Base-by-base conservation (phyloP, 1,140 invertebrate species). In the Drosophila sp. region DNA sequence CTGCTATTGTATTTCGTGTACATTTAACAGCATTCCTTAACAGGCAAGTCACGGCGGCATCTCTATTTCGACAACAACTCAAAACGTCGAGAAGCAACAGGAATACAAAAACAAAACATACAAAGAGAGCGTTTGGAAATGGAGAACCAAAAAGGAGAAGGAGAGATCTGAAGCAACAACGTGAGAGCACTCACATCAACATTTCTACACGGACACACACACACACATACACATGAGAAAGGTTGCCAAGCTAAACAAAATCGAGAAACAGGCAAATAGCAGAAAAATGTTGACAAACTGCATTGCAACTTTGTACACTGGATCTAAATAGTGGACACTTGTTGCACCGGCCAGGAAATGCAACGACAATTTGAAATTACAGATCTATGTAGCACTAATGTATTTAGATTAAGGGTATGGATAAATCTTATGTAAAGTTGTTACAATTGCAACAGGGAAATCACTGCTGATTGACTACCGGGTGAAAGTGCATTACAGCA, bases 261-360 rank as follows among this genome's bases (percentile, higher is more conserved):
- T 23, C 54, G 29, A 56, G 29, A 58, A 58, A 38, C 17, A 58
- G 32, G 32, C 32, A 58, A 35, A 10, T 29, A 23, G 17, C 17
- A 58, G 35, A 38, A 58, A 58, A 58, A 58, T 58, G 56, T 58
- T 35, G 56, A 58, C 56, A 38, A 58, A 58, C 56, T 58, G 56
- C 56, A 58, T 58, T 58, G 56, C 56, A 58, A 35, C 56, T 35
- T 11, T 38, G 35, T 38, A 27, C 23, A 50, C 44, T 50, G 44
- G 56, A 58, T 35, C 17, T 17, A 25, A 58, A 58, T 58, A 35
- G 32, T 25, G 30, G 32, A 58, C 17, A 58, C 56, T 58, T 58
- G 56, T 58, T 58, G 56, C 56, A 38, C 56, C 17, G 32, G 56
- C 56, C 56, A 58, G 56, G 56, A 58, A 58, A 58, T 38, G 7